phyloP scores from a whole-genome alignment of 2,113 vertebrate genomes.

The Misgurnus mizolepis region DNA sequence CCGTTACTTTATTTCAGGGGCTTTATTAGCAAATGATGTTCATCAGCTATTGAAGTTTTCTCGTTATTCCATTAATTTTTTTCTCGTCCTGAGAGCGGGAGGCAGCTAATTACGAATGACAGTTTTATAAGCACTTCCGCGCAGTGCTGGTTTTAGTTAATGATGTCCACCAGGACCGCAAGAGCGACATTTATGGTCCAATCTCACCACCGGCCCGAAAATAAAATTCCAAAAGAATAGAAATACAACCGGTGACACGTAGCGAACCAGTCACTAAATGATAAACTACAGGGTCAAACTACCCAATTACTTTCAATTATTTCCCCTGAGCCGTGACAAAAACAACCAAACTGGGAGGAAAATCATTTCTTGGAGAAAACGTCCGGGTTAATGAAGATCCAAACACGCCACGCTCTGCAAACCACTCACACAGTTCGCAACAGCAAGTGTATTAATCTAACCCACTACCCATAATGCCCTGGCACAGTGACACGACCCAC shows the following conservation, averaged over 20 bases:
- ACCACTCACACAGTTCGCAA: slow-evolving; percentile 33
- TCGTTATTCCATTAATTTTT: background rate
- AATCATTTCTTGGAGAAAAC: slow-evolving; percentile 48
- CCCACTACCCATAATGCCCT: slow-evolving; percentile 51
- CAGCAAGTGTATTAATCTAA: slow-evolving; percentile 46
- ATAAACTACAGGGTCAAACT: slow-evolving; percentile 59
- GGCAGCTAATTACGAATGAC: slow-evolving; percentile 56
- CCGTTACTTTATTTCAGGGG: background rate
- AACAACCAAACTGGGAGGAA: background rate
- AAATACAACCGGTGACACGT: slow-evolving; percentile 36
- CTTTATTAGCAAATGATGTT: slow-evolving; percentile 33
- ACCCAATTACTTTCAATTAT: slow-evolving; percentile 62
- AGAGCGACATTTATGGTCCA: slow-evolving; percentile 10
- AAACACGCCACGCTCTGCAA: slow-evolving; percentile 62
- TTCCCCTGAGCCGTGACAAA: slow-evolving; percentile 42
- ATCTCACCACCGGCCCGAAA: background rate
- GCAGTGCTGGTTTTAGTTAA: slow-evolving; percentile 51
- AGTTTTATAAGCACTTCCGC: slow-evolving; percentile 46
- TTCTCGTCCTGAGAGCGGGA: background rate
- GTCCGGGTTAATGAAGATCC: slow-evolving; percentile 64
- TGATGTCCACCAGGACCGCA: slow-evolving; percentile 54
- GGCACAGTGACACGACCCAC: slow-evolving; percentile 49
- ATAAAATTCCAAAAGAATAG: slow-evolving; percentile 2
- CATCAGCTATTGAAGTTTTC: slow-evolving; percentile 24
- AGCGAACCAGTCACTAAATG: slow-evolving; percentile 13